Base-by-base conservation (phyloP, 1,140 invertebrate species). In the Scaptodrosophila lebanonensis region DNA sequence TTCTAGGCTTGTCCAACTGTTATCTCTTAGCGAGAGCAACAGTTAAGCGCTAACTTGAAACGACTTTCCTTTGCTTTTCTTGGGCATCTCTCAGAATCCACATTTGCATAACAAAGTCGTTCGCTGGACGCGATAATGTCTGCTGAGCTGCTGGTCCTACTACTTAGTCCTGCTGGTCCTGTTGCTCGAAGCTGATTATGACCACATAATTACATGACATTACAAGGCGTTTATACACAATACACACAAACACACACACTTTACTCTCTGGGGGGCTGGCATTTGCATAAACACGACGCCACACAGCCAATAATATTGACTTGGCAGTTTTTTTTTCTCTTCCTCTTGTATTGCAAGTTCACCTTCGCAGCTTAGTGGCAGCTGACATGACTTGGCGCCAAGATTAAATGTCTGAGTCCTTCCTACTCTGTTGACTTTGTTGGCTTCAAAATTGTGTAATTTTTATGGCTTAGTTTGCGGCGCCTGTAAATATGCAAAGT, bases 151-250 rank as follows among this genome's bases (percentile, higher is more conserved):
- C 22, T 25, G n/a, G n/a, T n/a, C n/a, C n/a, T n/a, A n/a, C n/a
- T n/a, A n/a, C n/a, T n/a, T n/a, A n/a, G n/a, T n/a, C n/a, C n/a
- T 52, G 49, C 25, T 33, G 35, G 39, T 47, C 60, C 48, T 68
- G 60, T 77, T 72, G 59, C 63, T n/a, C n/a, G n/a, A 84, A 84
- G 66, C 52, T 61, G 79, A 84, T 84, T 84, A 84, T 76, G 52
- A 64, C 66, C n/a, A n/a, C 75, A 54, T 75, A 75, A 82, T 84
- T 82, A 84, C 69, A 75, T 66, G 70, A 84, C 63, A 82, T 84
- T 84, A 84, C 82, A 73, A 45, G 27, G 59, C 66, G 62, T 69
- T 75, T 75, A 65, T 77, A 47, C 27, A 38, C 45, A 52, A 53
- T 9, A 16, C 16, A 51, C 72, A 50, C 42, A 20, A 12, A 15